Conservation (phyloP, 1,140 invertebrate species). For the Drosophila carrolli region DNA sequence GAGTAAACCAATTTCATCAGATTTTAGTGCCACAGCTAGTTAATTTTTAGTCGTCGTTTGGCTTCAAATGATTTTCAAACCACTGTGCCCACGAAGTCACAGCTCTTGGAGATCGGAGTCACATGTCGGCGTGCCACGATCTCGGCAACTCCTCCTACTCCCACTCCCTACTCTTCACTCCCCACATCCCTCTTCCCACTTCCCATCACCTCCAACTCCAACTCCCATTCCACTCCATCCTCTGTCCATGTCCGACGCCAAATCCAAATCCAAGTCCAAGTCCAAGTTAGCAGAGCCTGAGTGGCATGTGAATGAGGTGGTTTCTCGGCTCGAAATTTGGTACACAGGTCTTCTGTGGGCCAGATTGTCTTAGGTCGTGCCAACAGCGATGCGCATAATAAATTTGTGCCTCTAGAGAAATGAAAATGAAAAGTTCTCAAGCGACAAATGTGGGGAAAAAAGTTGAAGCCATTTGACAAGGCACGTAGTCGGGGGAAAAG, state of each 20-base stretch:
- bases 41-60: neutral
- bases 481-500: constrained; percentile 37
- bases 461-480: constrained; percentile 56
- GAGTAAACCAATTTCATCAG: too few species aligned
- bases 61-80: neutral
- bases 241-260: constrained; percentile 4
- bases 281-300: constrained; percentile 36
- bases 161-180: neutral
- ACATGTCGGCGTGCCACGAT: constrained; percentile 10
- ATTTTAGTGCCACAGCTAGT: neutral
- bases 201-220: constrained; percentile 7
- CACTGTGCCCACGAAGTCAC: neutral
- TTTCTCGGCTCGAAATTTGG: constrained; percentile 28
- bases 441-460: constrained; percentile 36
- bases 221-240: neutral
- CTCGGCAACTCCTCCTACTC: constrained; percentile 15
- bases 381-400: constrained; percentile 72
- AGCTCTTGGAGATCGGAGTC: constrained; percentile 6
- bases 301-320: constrained; percentile 70
- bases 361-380: constrained; percentile 81
- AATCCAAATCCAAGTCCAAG: constrained; percentile 3
- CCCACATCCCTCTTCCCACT: neutral
- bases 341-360: constrained; percentile 39
- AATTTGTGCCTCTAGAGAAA: constrained; percentile 47
- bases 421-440: constrained; percentile 78